Evolutionary conservation across 2,113 vertebrate species (phyloP).

Genomic region (Ochotona curzoniae): DNA sequence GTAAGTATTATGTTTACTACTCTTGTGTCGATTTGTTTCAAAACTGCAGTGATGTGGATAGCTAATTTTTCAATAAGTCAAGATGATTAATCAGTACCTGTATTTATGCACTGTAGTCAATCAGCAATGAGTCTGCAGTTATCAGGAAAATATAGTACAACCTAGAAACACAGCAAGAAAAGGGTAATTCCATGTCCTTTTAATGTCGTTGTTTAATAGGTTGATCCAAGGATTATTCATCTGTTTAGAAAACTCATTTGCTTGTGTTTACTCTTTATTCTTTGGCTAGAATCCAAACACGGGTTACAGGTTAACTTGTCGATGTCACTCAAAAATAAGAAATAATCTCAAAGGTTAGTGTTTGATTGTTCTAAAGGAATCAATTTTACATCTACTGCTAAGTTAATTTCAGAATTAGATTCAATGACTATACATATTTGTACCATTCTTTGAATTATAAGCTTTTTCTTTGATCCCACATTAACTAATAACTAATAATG

Average conservation of each 20-base stretch:
- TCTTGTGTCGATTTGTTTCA: neutral
- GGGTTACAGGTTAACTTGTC: neutral
- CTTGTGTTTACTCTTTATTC: conserved; percentile 30
- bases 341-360: neutral
- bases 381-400: neutral
- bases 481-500: neutral
- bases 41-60: neutral
- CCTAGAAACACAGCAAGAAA: conserved; percentile 3
- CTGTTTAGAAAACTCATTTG: neutral
- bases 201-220: neutral
- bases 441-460: neutral
- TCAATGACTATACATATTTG: neutral
- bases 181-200: neutral
- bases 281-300: neutral
- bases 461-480: neutral
- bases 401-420: neutral
- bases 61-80: conserved; percentile 22
- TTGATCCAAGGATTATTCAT: neutral
- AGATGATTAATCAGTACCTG: neutral
- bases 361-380: neutral
- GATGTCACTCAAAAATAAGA: neutral
- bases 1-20: conserved; percentile 4
- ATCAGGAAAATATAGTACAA: conserved; percentile 7
- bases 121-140: neutral
- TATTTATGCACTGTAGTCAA: neutral